These are phyloP conservation scores for Otocyon megalotis DNA, from an alignment of 2,113 vertebrate genomes.

Conservation along the genomic window DNA sequence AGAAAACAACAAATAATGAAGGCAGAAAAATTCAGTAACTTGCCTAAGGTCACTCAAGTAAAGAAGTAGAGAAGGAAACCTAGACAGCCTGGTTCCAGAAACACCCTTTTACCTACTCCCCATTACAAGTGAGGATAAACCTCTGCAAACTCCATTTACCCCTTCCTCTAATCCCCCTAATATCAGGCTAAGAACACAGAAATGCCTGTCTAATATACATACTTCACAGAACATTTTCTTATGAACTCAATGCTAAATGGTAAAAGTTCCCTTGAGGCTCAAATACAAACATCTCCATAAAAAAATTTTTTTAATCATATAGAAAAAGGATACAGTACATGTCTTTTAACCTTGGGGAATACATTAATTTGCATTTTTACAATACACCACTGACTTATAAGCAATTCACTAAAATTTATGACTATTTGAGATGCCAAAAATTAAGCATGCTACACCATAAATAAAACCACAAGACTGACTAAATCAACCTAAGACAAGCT, in stretches of 20 bases:
- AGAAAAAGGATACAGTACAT: background rate
- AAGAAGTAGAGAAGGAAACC: background rate
- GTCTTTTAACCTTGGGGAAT: background rate
- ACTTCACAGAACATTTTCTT: background rate
- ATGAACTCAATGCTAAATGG: constrained; percentile 2
- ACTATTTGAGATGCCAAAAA: constrained; percentile 30
- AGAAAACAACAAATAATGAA: background rate
- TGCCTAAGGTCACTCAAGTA: background rate
- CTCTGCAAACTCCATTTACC: background rate
- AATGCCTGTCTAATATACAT: background rate
- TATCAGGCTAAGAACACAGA: background rate
- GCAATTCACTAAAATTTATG: constrained; percentile 50
- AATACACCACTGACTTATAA: constrained; percentile 42
- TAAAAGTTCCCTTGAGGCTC: background rate
- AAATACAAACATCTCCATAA: constrained; percentile 45
- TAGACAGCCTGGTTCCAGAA: background rate
- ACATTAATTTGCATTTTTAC: constrained; percentile 36
- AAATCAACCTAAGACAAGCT: constrained; percentile 53
- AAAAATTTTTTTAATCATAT: background rate
- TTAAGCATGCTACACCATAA: background rate
- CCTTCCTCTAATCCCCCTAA: background rate
- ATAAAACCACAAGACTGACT: constrained; percentile 16
- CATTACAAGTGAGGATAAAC: background rate
- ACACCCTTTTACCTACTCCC: background rate
- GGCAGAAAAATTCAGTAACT: constrained; percentile 14